Evolutionary conservation across 2,888 invertebrate species (phyloP), one percentile per base, ranked within the genome.

Genomic region (Liodrosophila aerea): DNA sequence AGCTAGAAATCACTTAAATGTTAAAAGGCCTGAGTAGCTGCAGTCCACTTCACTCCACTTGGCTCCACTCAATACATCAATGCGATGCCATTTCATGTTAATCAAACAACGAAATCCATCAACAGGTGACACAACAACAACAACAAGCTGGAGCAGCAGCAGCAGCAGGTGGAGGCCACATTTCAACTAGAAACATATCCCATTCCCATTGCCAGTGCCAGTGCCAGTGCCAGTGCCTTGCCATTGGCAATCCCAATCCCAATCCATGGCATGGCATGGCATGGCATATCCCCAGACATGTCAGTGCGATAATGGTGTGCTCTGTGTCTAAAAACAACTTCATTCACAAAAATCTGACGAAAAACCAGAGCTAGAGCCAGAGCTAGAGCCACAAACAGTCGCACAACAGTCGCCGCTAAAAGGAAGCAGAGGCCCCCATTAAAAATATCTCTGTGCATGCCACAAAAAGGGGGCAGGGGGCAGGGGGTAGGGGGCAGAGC

Each of bases 261-360:
- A 41, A 52, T 40, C 52, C 41, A 57, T 62, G 68, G n/a, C n/a
- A n/a, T n/a, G n/a, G n/a, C n/a, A n/a, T n/a, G n/a, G n/a, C n/a
- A n/a, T n/a, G n/a, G 67, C 78, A 80, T 73, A 66, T 80, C 76
- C 60, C 60, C 76, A 83, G 76, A 83, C 83, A 83, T 85, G 78
- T 84, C 83, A 81, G 76, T 85, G 84, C 82, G 87, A 85, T 87
- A 87, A 87, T 87, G 83, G 80, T 71, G 85, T 75, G 63, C 61
- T 22, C 22, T 46, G 60, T 65, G 69, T 64, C 73, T 67, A 62
- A 70, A 73, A 86, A 83, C 83, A 83, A 86, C 83, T 83, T 83
- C 86, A 83, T 83, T 83, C 86, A 86, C 85, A 86, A 83, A 83
- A 86, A 83, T 76, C 81, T 57, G 86, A 66, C 64, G 66, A 76